Percentiles rank a stretch among this genome's conserved stretches.
Evolutionary conservation across 92 coral and sea anemone species (phyloP).

Genomic region (Anthopleura xanthogrammica): DNA sequence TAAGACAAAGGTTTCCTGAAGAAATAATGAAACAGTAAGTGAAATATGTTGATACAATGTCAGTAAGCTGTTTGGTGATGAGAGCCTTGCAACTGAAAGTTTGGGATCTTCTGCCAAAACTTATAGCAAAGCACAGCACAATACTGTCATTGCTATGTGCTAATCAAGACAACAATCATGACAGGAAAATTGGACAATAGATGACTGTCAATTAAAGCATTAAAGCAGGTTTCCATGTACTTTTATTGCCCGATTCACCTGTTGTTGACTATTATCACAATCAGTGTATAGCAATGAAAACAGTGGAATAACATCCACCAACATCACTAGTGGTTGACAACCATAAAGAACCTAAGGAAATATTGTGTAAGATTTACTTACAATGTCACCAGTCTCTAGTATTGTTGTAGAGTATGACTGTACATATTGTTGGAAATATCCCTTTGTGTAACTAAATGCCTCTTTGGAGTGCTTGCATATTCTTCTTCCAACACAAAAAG

Average conservation of each 20-base stretch:
- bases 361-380: slow-evolving; percentile 32
- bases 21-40: neutral
- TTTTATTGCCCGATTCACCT: too few relatives aligned
- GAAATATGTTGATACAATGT: neutral
- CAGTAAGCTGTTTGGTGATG: neutral
- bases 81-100: neutral
- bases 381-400: slow-evolving; percentile 84
- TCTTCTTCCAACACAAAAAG: slow-evolving; percentile 50
- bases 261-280: too few relatives aligned
- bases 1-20: slow-evolving; percentile 16
- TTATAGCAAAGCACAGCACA: too few relatives aligned
- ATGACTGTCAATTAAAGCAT: too few relatives aligned
- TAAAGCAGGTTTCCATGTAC: too few relatives aligned
- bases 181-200: too few relatives aligned
- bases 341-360: too few relatives aligned
- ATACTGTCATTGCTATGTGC: too few relatives aligned
- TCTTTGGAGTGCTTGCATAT: slow-evolving; percentile 55
- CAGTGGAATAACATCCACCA: too few relatives aligned
- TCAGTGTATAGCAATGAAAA: neutral
- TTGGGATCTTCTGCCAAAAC: too few relatives aligned
- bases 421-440: slow-evolving; percentile 60
- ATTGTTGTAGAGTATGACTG: slow-evolving; percentile 44
- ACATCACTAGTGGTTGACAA: neutral
- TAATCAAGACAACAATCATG: too few relatives aligned
- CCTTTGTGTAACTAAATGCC: slow-evolving; percentile 26